These are phyloP conservation scores for Clarias laeviceps DNA, from an alignment of 2,797 vertebrate species.

Conservation along the genomic window DNA sequence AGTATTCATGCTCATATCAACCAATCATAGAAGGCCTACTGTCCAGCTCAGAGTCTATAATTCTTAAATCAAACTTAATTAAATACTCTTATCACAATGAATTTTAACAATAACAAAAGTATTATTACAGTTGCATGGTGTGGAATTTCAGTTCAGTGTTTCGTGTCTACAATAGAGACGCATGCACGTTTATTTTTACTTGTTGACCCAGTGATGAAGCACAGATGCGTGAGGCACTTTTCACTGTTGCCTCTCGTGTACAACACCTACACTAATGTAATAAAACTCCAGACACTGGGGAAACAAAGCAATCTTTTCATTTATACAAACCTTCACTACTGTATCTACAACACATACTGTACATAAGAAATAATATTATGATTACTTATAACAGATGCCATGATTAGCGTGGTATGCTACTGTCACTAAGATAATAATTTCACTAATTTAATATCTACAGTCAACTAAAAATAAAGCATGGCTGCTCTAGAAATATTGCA, in stretches of 20 bases:
- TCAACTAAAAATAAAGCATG: background rate
- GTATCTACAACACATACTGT: background rate
- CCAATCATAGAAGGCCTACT: slow-evolving; percentile 50
- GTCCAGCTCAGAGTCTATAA: slow-evolving; percentile 19
- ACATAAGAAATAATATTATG: background rate
- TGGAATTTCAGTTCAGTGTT: background rate
- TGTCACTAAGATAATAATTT: background rate
- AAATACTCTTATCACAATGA: background rate
- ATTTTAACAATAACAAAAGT: background rate
- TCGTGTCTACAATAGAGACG: slow-evolving; percentile 8
- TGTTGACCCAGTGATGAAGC: slow-evolving; percentile 36
- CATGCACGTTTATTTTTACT: slow-evolving; percentile 37
- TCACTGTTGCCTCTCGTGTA: slow-evolving; percentile 38
- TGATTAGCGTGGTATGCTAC: background rate
- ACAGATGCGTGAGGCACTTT: slow-evolving; percentile 42
- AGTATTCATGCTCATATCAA: slow-evolving; percentile 65
- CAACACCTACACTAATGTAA: slow-evolving; percentile 44
- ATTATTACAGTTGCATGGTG: background rate
- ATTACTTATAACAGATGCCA: background rate
- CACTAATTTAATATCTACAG: background rate
- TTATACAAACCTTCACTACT: background rate
- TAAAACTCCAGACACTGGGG: slow-evolving; percentile 23
- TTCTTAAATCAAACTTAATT: slow-evolving; percentile 45
- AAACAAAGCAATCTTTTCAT: slow-evolving; percentile 22
- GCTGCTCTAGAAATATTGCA: background rate